Evolutionary conservation across 92 coral and sea anemone genomes (phyloP), one percentile per base, ranked within the genome.

Genomic region (Epizoanthus scotinus): DNA sequence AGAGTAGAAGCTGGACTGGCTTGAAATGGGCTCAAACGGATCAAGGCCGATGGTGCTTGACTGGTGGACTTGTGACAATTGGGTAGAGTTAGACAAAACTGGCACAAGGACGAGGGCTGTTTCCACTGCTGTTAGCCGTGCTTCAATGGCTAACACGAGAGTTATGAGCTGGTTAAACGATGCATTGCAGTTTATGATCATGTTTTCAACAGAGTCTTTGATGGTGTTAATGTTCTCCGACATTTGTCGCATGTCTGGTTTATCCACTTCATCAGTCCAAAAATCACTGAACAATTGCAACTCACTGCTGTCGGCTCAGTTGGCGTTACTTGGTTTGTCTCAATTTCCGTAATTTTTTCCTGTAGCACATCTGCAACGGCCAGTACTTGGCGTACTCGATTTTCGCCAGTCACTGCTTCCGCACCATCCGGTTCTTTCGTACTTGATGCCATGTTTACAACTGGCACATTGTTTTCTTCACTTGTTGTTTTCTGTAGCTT

Each of bases 161-260:
- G 5, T 59, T 12, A 3, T 59, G 3, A 59, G 64, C 26, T 20
- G 29, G 64, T 20, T 29, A 59, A 59, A 59, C 21, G 64, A 59
- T 19, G 64, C 26, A 59, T 25, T 59, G 64, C 64, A 59, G 64
- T 59, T 59, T 59, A 59, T 6, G 29, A 59, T 59, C 64, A 59
- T 59, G 21, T 59, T 59, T 59, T 59, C 64, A 2, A 59, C 9
- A 29, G 63, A 59, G 25, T 59, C 31, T 59, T 59, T 59, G 21
- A 59, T 20, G 9, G 24, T 19, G 26, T 29, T n/a, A 59, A 59
- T 59, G 64, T 59, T 59, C 26, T 59, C 64, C 24, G 64, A 59
- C 64, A 59, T 59, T 12, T 59, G 64, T 59, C 64, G 28, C 64
- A 20, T 2, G 64, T 20, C 64, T 21, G 64, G 64, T 59, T 59